Percentiles rank a stretch among this genome's conserved stretches.
Evolutionary conservation across 2,797 vertebrate genomes (phyloP).

Genomic region (Phylloscopus collybita): DNA sequence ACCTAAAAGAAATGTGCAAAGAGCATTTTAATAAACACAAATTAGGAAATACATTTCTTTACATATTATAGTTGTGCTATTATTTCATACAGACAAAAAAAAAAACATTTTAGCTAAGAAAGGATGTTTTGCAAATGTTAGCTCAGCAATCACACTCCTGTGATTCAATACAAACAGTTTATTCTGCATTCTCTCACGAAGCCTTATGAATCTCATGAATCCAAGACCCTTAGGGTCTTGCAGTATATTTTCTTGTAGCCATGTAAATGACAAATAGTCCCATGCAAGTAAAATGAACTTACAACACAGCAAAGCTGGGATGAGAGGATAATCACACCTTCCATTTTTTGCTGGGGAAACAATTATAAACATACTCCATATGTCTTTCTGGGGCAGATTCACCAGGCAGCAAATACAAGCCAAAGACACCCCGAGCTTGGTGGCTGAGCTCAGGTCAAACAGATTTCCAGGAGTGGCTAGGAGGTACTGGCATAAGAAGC

Average conservation of each 20-base stretch:
- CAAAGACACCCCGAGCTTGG: background rate
- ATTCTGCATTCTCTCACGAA: background rate
- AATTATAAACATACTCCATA: background rate
- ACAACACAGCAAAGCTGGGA: background rate
- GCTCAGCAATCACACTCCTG: background rate
- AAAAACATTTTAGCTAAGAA: background rate
- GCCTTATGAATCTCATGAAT: background rate
- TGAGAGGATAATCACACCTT: background rate
- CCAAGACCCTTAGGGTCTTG: background rate
- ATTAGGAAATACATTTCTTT: constrained; percentile 49
- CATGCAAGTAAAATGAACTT: background rate
- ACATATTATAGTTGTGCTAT: background rate
- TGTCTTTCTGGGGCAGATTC: constrained; percentile 23
- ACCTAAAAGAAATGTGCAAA: constrained; percentile 43
- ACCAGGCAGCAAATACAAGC: background rate
- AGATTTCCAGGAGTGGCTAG: constrained; percentile 28
- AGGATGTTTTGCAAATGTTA: background rate
- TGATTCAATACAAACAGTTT: background rate
- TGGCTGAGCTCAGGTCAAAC: constrained; percentile 32
- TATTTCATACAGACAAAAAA: constrained; percentile 7
- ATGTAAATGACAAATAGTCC: background rate
- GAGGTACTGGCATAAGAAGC: background rate
- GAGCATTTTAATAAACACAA: constrained; percentile 61
- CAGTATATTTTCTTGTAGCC: background rate
- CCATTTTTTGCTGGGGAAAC: background rate